Evolutionary conservation across 2,888 invertebrate species (phyloP), one percentile per base, ranked within the genome.

Genomic region (Drosophila infuscata): DNA sequence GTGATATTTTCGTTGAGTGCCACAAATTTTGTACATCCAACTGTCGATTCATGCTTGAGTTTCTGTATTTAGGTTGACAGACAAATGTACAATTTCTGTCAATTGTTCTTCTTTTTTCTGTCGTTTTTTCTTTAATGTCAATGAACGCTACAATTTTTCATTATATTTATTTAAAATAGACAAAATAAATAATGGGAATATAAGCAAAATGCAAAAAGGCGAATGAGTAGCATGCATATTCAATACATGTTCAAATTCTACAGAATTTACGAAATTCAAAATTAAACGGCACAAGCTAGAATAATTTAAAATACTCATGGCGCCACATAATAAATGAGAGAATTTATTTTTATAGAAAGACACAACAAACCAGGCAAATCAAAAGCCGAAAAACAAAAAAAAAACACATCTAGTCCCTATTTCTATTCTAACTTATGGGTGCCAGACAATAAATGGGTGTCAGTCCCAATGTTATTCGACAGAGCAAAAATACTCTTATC

Each of bases 81-180:
- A 74, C 89, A 83, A 82, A 90, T 76, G 72, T 73, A 87, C 59
- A 76, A 76, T 79, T 83, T 83, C 74, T 74, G 64, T 56, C 53
- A 74, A 66, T 65, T 73, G 68, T 73, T 79, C 66, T 56, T 71
- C 65, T 62, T 56, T 65, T 53, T 43, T 32, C 59, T 62, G 67
- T 59, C 53, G 64, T 58, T 35, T 65, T 67, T 77, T 70, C 67
- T 86, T 78, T 69, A 75, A 78, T 84, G 87, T 87, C 87, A 87
- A 90, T 82, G 87, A 90, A 90, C 90, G 88, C 90, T 76, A 64
- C 69, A 74, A 79, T 70, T 90, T 87, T 84, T 89, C 84, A 75
- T 87, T 76, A 80, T 83, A 85, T 86, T 86, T 90, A 88, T 86
- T 88, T 83, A 78, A 84, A 90, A 87, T 83, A 83, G 84, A 87